Evolutionary conservation across 2,888 invertebrate genomes (phyloP), one percentile per base, ranked within the genome.

Genomic region (Ophion costatus): DNA sequence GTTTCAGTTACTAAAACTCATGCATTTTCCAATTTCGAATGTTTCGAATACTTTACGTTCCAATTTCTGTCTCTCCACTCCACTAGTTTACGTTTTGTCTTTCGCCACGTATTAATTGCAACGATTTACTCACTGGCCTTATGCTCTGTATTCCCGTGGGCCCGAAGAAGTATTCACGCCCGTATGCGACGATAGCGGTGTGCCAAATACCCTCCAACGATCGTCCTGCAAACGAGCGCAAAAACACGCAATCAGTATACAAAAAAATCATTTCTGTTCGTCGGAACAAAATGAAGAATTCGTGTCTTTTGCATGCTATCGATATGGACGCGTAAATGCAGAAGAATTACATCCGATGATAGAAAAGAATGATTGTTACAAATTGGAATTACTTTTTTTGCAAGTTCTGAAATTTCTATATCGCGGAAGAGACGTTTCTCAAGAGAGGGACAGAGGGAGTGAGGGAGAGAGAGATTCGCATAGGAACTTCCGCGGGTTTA

Each of bases 121-220:
- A 0, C 33, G 29, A 17, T 29, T 45, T 89, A 96, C 97, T 96
- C 94, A 98, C 98, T 89, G 98, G 98, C 88, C 95, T 94, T 92
- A 97, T 96, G 92, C 95, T 96, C 92, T 96, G 96, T 90, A 98
- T 96, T 82, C 98, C 98, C 73, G 94, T 94, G 59, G 96, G 96
- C 24, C 98, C 98, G 94, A 96, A 98, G 94, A 97, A 98, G 94
- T 97, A 98, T 94, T 98, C 98, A 88, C 96, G 95, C 73, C 96
- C 97, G 94, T 96, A 98, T 20, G 96, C 97, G 87, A 98, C 97
- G 86, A 98, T 95, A n/a, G 96, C 96, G n/a, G 98, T 98, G 94
- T 98, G 98, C 98, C 98, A 98, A 90, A 98, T 96, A 80, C 98
- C 98, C 91, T 98, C 98, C 87, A 98, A 95, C 90, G 96, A 96